These are phyloP conservation scores for Calameuta filiformis DNA, from an alignment of 2,888 invertebrate species.

Conservation along the genomic window DNA sequence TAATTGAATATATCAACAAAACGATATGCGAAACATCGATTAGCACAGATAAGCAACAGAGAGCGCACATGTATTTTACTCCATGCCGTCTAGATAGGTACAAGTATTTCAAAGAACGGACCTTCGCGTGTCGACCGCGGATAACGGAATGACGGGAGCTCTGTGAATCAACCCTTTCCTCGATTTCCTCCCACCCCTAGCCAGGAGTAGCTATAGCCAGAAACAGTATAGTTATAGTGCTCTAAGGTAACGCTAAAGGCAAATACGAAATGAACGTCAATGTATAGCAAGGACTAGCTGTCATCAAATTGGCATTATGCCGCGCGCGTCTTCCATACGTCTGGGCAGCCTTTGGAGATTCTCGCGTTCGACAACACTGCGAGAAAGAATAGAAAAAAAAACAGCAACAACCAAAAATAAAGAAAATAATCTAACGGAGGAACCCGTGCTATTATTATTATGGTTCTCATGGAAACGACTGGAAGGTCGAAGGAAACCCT, in stretches of 20 bases:
- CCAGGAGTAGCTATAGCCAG: not conserved
- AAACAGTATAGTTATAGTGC: not conserved
- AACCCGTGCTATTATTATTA: not conserved
- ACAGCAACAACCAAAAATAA: not conserved
- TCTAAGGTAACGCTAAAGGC: not conserved
- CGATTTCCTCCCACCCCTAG: constrained; percentile 14
- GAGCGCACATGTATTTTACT: not conserved
- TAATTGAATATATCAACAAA: not conserved
- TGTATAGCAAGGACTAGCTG: not conserved
- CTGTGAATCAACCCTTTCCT: constrained; percentile 52
- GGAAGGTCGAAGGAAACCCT: no score
- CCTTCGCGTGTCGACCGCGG: constrained; percentile 48
- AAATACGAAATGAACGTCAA: not conserved
- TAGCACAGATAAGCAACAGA: not conserved
- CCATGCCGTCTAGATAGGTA: not conserved
- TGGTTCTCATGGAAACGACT: no score
- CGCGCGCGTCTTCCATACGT: not conserved
- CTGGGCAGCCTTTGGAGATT: not conserved
- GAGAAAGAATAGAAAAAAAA: not conserved
- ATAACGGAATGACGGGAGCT: constrained; percentile 46
- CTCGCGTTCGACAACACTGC: not conserved
- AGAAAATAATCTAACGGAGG: not conserved
- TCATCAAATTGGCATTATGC: not conserved
- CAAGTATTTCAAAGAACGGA: not conserved
- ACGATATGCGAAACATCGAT: not conserved